Conservation (phyloP, 2,113 vertebrate species). For the Plecturocebus donacophilus region DNA sequence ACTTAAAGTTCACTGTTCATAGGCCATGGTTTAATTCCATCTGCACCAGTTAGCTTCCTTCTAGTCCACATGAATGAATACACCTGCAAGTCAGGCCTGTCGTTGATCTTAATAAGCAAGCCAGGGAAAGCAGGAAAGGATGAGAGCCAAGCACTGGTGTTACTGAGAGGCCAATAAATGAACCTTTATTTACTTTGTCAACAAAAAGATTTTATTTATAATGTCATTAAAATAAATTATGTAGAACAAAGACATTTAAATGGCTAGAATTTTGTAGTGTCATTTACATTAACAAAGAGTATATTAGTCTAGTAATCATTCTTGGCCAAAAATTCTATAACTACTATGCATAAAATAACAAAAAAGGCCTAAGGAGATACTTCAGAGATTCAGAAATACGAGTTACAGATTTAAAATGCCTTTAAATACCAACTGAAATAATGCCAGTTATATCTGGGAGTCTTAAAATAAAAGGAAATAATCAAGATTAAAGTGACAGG, state of each 20-base stretch:
- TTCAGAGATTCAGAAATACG: neutral
- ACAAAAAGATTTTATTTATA: neutral
- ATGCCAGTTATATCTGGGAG: neutral
- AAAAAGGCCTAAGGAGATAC: neutral
- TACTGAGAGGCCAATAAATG: neutral
- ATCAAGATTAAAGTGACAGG: neutral
- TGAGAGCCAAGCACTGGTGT: neutral
- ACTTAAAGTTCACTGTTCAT: neutral
- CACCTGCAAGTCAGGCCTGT: neutral
- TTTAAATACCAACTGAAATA: constrained; percentile 1
- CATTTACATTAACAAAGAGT: neutral
- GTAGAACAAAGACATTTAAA: neutral
- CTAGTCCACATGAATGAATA: neutral
- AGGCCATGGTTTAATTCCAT: neutral
- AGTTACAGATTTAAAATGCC: neutral
- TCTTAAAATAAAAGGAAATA: constrained; percentile 15
- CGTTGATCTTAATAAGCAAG: neutral
- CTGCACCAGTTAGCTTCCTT: neutral
- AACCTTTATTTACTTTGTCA: neutral
- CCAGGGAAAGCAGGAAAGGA: neutral
- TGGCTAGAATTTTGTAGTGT: neutral
- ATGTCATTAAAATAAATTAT: neutral
- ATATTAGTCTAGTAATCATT: neutral
- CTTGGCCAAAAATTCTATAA: neutral
- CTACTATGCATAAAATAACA: neutral